These are phyloP conservation scores for Carcharodon carcharias DNA, from an alignment of 2,797 vertebrate genomes.

Conservation along the genomic window DNA sequence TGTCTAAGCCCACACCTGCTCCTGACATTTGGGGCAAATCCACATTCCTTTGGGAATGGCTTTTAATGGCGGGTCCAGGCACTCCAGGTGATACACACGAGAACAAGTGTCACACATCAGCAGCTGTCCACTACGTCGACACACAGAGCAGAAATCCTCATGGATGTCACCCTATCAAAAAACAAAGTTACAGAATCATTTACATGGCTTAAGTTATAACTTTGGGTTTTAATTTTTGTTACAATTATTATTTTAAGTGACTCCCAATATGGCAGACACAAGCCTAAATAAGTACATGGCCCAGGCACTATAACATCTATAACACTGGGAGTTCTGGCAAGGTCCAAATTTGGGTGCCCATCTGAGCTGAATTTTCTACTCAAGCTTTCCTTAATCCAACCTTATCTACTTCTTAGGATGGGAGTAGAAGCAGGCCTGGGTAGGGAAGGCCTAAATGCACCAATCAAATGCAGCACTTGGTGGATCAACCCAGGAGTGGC, in stretches of 20 bases:
- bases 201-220: background rate
- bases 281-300: background rate
- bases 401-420: background rate
- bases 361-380: background rate
- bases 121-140: conserved; percentile 99
- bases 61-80: conserved; percentile 98
- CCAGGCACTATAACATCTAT: background rate
- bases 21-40: conserved; percentile 99
- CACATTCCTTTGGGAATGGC: conserved; percentile 99
- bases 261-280: conserved; percentile 26
- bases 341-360: background rate
- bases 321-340: background rate
- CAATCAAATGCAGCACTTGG: background rate
- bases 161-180: conserved; percentile 97
- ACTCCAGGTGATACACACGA: conserved; percentile 98
- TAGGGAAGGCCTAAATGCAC: background rate
- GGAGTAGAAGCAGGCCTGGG: background rate
- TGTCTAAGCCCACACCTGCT: conserved; percentile 72
- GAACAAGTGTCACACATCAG: conserved; percentile 99
- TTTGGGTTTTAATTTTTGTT: conserved; percentile 28
- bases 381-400: background rate
- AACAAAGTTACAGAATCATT: conserved; percentile 37
- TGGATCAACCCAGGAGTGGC: background rate
- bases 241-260: conserved; percentile 3
- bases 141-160: conserved; percentile 99